Percentiles rank a stretch among this genome's conserved stretches.
Evolutionary conservation across 2,888 invertebrate species (phyloP).

Genomic region (Lasioglossum marginatum): DNA sequence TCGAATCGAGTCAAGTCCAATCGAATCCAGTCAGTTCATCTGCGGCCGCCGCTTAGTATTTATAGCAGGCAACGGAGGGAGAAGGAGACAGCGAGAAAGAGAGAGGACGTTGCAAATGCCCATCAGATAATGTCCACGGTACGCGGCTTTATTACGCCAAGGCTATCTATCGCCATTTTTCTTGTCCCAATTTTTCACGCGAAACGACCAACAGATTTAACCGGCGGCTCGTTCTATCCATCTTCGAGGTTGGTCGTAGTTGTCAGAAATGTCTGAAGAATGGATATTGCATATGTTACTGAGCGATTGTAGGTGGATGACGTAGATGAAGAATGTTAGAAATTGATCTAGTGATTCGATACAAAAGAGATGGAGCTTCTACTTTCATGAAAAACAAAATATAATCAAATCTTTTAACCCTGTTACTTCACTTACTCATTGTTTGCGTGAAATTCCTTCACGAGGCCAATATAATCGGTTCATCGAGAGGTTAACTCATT

Average conservation of each 20-base stretch:
- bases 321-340: not conserved
- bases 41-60: not conserved
- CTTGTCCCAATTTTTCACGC: constrained; percentile 6
- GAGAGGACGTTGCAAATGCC: constrained; percentile 69
- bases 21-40: constrained; percentile 36
- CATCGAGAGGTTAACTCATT: not conserved
- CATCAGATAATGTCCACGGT: constrained; percentile 76
- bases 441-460: not conserved
- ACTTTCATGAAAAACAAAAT: not conserved
- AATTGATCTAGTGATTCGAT: not conserved
- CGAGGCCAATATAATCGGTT: not conserved
- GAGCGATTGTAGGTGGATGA: not conserved
- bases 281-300: not conserved
- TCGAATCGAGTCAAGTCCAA: constrained; percentile 16
- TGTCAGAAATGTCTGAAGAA: not conserved
- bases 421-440: not conserved
- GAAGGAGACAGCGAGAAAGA: not conserved
- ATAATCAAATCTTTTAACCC: not conserved
- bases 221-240: not conserved
- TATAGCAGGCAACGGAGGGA: not conserved
- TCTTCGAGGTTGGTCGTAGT: constrained; percentile 2
- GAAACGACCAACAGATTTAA: not conserved
- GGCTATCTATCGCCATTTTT: constrained; percentile 57
- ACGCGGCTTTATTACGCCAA: constrained; percentile 76
- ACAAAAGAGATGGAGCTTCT: not conserved